A percentile compares a stretch with the other conserved stretches of the same genome.
Conservation (phyloP, 2,888 invertebrate genomes). For the Trachelus troglodyta region DNA sequence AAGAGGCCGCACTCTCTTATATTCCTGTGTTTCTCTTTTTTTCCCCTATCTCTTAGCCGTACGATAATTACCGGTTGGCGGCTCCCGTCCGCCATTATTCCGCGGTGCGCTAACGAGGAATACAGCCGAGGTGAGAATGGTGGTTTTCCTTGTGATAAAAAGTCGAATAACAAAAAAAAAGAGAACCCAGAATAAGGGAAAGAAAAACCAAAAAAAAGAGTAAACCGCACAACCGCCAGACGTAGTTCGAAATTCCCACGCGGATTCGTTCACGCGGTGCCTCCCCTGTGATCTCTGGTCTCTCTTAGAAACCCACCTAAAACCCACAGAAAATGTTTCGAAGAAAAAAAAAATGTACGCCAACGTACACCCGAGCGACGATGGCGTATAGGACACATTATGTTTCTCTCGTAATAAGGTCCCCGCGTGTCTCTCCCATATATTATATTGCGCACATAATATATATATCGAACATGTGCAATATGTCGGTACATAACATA, state of each 20-base stretch:
- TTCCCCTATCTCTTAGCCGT: slow-evolving; percentile 11
- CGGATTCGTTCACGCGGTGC: not conserved
- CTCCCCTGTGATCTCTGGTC: not conserved
- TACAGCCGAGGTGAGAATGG: slow-evolving; percentile 34
- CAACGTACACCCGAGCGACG: not conserved
- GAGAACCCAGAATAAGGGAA: not conserved
- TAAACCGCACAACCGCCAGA: not conserved
- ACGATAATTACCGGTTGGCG: slow-evolving; percentile 41
- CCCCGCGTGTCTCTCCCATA: not conserved
- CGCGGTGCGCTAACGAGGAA: slow-evolving; percentile 40
- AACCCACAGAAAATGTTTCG: not conserved
- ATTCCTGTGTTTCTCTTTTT: not conserved
- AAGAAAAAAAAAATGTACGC: not conserved
- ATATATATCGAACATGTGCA: not conserved
- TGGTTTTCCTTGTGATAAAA: not conserved
- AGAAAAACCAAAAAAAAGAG: not conserved
- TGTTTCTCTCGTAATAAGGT: not conserved
- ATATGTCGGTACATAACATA: not conserved
- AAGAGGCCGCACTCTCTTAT: not conserved
- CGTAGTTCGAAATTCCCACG: not conserved
- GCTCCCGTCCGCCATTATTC: slow-evolving; percentile 35
- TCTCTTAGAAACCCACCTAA: not conserved
- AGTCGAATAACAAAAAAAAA: not conserved
- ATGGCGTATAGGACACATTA: not conserved
- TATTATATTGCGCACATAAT: not conserved